Evolutionary conservation across 2,113 vertebrate species (phyloP).

Genomic region (Brachypteracias leptosomus): DNA sequence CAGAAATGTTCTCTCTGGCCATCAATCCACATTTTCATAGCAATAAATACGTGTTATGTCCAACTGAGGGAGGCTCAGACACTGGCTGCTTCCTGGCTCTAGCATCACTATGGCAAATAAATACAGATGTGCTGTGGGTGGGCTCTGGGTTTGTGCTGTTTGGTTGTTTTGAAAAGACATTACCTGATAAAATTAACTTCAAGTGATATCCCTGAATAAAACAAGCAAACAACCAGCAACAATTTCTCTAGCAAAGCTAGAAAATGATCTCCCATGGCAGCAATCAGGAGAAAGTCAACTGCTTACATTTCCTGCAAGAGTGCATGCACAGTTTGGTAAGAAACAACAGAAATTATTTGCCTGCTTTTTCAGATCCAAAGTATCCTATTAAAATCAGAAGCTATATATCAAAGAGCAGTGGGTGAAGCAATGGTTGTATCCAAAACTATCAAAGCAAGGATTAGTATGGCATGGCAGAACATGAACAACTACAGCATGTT

Average conservation of each 20-base stretch:
- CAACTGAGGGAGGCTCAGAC: constrained; percentile 15
- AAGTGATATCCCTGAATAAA: background rate
- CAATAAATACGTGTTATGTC: background rate
- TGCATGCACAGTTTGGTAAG: background rate
- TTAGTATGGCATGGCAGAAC: background rate
- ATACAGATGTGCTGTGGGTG: background rate
- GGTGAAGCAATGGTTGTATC: background rate
- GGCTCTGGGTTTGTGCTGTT: background rate
- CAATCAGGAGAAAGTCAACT: background rate
- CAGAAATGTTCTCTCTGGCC: background rate
- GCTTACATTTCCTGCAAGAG: background rate
- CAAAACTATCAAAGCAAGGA: background rate
- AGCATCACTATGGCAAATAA: background rate
- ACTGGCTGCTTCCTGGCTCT: background rate
- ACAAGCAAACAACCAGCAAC: background rate
- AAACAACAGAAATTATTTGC: background rate
- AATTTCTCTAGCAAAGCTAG: background rate
- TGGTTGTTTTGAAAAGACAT: background rate
- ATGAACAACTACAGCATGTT: background rate
- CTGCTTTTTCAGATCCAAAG: background rate
- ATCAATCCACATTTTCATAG: constrained; percentile 1
- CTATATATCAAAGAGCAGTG: background rate
- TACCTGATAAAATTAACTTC: background rate
- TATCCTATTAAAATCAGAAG: background rate
- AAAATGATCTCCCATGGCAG: background rate